A percentile compares a stretch with the other conserved stretches of the same genome.
Evolutionary conservation across 2,797 vertebrate genomes (phyloP).

Genomic region (Sebastes steindachneri): DNA sequence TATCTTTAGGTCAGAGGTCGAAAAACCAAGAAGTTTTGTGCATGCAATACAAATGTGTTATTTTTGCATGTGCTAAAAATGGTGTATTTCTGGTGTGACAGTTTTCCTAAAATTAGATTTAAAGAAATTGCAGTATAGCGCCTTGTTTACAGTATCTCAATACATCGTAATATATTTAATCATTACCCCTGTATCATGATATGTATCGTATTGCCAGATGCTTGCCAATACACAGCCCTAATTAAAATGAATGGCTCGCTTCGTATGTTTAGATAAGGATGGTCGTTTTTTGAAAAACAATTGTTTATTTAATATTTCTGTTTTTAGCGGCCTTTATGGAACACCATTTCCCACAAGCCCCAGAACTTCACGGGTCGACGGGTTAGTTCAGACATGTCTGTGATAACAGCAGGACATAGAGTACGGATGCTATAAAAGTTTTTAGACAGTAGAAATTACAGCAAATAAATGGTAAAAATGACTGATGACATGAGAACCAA

Average conservation of each 20-base stretch:
- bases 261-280: background rate
- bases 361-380: fast-evolving
- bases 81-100: no score
- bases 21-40: no score
- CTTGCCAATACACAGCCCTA: no score
- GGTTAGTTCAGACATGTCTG: background rate
- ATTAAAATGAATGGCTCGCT: background rate
- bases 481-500: background rate
- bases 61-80: no score
- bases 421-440: background rate
- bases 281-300: background rate
- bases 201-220: no score
- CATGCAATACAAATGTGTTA: no score
- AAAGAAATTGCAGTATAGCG: fast-evolving
- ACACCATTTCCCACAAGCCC: background rate
- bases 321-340: background rate
- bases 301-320: background rate
- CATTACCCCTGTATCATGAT: no score
- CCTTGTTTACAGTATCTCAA: no score
- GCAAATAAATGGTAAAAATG: background rate
- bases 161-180: fast-evolving
- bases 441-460: background rate
- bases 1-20: no score
- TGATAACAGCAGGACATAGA: background rate
- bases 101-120: no score